Evolutionary conservation across 2,888 invertebrate species (phyloP), one percentile per base, ranked within the genome.

Genomic region (Drosophila fungiperda): DNA sequence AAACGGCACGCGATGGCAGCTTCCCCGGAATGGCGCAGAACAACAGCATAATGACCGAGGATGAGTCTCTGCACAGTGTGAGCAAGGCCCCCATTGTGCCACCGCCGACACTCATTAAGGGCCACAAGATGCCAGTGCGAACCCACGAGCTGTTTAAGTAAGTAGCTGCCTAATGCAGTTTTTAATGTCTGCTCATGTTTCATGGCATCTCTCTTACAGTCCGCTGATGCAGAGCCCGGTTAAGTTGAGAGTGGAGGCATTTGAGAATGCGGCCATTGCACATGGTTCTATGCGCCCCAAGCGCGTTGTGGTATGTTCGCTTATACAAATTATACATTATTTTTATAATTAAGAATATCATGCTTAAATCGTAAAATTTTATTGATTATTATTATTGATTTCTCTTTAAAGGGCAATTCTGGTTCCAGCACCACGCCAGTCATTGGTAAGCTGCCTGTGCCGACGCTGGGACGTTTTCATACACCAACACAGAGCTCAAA

Each of bases 171-270:
- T 0, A 11, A 11, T 6, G 1, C 15, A 12, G 5, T 32, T 5
- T 9, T 3, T 11, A n/a, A 11, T 26, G 5, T 17, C n/a, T 62
- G 38, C 20, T 36, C 23, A 59, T 71, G 1, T 32, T 64, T 17
- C n/a, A n/a, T 94, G 11, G 20, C n/a, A 26, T n/a, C 2, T 23
- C 36, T 94, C 93, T 8, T 15, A 0, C 73, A 95, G 95, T 92
- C 95, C 95, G 2, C 95, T 94, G 69, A 93, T 94, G 8, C 94
- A 94, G 70, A 95, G 95, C 76, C 94, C 95, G 0, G 94, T 95
- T 6, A 95, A 95, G 85, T 94, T 94, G 82, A 94, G 94, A 45
- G 95, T 95, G 0, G 94, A 95, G 78, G 95, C 95, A 1, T 95
- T 95, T 76, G 95, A 95, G 78, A 93, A 93, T 75, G 92, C 88